These are phyloP conservation scores for Oxyura jamaicensis DNA, from an alignment of 2,113 vertebrate species.

Conservation along the genomic window DNA sequence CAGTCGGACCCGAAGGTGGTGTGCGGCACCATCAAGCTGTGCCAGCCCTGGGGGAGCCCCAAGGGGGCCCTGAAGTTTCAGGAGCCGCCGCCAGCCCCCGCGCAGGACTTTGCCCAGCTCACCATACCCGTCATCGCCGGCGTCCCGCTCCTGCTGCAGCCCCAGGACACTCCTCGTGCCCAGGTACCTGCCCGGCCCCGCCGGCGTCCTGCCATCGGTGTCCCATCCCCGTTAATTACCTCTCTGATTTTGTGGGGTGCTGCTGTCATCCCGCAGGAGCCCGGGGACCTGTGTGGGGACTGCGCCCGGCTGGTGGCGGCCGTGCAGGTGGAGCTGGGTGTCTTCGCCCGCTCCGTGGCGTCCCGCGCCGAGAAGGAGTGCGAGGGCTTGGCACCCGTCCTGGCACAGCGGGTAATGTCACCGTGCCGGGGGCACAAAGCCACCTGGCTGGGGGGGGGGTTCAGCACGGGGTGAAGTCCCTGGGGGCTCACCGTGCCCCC, in stretches of 20 bases:
- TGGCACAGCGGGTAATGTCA: conserved; percentile 35
- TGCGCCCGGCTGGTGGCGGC: conserved; percentile 81
- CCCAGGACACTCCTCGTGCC: conserved; percentile 62
- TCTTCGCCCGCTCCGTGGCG: conserved; percentile 66
- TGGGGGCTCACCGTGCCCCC: no score
- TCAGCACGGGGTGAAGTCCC: no score
- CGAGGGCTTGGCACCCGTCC: conserved; percentile 70
- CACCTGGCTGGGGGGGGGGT: no score
- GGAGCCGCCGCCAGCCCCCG: conserved; percentile 67
- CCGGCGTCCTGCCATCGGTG: no score
- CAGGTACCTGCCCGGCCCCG: background rate
- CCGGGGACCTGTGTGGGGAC: conserved; percentile 69
- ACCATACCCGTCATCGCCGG: conserved; percentile 82
- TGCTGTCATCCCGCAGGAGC: conserved; percentile 30
- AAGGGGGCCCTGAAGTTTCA: conserved; percentile 57
- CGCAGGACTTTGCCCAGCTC: conserved; percentile 71
- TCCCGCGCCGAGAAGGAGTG: conserved; percentile 71
- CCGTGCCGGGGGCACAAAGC: background rate
- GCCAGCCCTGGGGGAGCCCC: conserved; percentile 62
- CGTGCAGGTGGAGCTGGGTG: conserved; percentile 71
- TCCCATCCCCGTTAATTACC: background rate
- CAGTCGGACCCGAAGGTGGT: conserved; percentile 80
- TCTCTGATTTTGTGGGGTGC: no score
- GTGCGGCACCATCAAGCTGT: conserved; percentile 83
- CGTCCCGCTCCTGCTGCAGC: conserved; percentile 85